A percentile compares a stretch with the other conserved stretches of the same genome.
phyloP scores from a whole-genome alignment of 2,888 invertebrate species.

The Oscheius sp. region DNA sequence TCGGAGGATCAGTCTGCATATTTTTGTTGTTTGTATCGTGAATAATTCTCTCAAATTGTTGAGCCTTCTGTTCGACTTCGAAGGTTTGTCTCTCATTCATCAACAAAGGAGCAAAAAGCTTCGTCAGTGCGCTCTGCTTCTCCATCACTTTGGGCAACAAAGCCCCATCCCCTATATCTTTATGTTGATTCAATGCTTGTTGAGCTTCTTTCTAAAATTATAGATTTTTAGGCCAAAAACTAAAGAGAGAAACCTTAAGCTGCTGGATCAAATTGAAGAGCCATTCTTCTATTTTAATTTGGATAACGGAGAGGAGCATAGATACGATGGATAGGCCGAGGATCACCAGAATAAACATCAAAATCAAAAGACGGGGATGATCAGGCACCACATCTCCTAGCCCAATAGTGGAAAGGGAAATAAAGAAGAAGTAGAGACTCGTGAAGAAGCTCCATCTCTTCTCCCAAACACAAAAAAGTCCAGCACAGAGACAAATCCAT shows the following conservation, averaged over 20 bases:
- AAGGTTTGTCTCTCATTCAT: constrained; percentile 27
- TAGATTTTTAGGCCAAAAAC: background rate
- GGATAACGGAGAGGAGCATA: constrained; percentile 96
- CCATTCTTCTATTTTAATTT: constrained; percentile 70
- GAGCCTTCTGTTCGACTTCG: constrained; percentile 36
- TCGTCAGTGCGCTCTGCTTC: constrained; percentile 14
- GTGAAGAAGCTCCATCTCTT: constrained; percentile 88
- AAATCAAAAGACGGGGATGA: constrained; percentile 87
- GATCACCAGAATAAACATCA: constrained; percentile 88
- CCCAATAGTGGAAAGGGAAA: constrained; percentile 96
- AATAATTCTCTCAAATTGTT: constrained; percentile 58
- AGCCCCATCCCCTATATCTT: constrained; percentile 12
- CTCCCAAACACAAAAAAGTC: constrained; percentile 76
- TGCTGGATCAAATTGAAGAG: constrained; percentile 64
- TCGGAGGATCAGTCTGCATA: constrained; percentile 56
- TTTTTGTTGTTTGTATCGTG: constrained; percentile 60
- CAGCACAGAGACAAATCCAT: constrained; percentile 87
- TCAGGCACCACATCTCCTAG: constrained; percentile 73
- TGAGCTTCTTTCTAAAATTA: constrained; percentile 58
- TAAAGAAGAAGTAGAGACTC: constrained; percentile 94
- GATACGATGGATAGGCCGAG: constrained; percentile 93
- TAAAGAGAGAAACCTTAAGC: constrained; percentile 38
- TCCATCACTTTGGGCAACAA: constrained; percentile 23
- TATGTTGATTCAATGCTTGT: constrained; percentile 49
- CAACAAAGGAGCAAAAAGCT: constrained; percentile 12